phyloP scores from a whole-genome alignment of 2,888 invertebrate species.

The Drosophila tripunctata region DNA sequence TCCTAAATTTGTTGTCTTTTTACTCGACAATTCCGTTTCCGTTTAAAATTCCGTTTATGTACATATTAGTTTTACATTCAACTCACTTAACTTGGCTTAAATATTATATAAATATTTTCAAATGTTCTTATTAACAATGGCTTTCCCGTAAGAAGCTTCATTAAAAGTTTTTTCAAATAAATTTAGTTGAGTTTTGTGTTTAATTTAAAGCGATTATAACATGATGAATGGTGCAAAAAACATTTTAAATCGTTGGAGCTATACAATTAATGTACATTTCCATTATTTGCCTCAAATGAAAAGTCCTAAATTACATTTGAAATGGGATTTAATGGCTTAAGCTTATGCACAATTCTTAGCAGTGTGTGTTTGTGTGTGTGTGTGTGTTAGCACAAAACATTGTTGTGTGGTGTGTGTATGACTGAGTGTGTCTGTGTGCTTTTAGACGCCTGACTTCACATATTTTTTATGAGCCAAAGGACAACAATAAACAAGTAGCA shows the following conservation, averaged over 20 bases:
- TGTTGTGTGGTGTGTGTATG: constrained; percentile 1
- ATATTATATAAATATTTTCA: too few relatives aligned
- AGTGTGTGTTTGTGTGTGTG: not conserved
- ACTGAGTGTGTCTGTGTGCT: constrained; percentile 1
- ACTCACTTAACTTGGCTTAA: too few relatives aligned
- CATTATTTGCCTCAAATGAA: constrained; percentile 3
- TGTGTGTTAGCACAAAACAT: not conserved
- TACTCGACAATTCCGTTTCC: too few relatives aligned
- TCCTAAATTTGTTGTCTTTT: too few relatives aligned
- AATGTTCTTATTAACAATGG: too few relatives aligned
- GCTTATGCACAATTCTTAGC: not conserved
- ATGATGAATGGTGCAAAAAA: too few relatives aligned
- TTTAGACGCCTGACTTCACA: constrained; percentile 16
- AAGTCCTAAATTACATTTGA: constrained; percentile 8
- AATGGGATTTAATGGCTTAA: constrained; percentile 8
- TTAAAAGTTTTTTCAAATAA: too few relatives aligned
- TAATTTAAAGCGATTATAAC: too few relatives aligned
- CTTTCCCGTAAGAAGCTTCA: too few relatives aligned
- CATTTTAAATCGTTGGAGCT: not conserved
- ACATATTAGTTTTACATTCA: too few relatives aligned
- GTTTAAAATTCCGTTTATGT: too few relatives aligned
- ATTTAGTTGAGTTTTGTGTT: not conserved
- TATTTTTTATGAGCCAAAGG: constrained; percentile 1
- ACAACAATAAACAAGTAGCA: not conserved
- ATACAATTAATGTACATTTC: not conserved